These are phyloP conservation scores for Patella ulyssiponensis DNA, from an alignment of 2,888 invertebrate genomes.

Conservation along the genomic window DNA sequence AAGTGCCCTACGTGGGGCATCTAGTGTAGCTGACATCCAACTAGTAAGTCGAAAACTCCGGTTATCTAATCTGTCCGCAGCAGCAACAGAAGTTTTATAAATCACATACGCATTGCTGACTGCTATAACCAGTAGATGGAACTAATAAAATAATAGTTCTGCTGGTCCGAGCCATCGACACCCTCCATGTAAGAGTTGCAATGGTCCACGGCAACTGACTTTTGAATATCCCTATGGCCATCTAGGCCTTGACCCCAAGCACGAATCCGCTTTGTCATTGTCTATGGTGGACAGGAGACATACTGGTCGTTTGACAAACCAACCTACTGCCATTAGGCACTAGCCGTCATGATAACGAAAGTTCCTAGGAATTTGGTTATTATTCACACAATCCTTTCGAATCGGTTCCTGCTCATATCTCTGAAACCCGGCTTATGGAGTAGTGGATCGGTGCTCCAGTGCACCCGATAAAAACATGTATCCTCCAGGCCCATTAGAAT, in stretches of 20 bases:
- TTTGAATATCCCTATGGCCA: not conserved
- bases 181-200: not conserved
- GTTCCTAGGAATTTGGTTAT: too few species aligned
- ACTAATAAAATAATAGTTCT: not conserved
- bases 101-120: too few species aligned
- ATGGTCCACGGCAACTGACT: not conserved
- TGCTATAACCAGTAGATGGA: not conserved
- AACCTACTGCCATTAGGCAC: not conserved
- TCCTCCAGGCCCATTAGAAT: constrained; percentile 16
- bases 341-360: not conserved
- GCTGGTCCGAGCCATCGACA: not conserved
- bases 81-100: too few species aligned
- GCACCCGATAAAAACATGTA: not conserved
- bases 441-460: constrained; percentile 10
- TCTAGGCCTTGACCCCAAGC: not conserved
- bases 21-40: too few species aligned
- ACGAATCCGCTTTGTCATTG: not conserved
- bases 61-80: too few species aligned
- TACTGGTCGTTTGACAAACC: not conserved
- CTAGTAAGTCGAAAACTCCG: too few species aligned
- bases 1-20: too few species aligned
- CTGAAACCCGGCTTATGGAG: not conserved
- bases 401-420: not conserved
- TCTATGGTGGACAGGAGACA: not conserved
- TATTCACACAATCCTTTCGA: not conserved